phyloP scores from a whole-genome alignment of 1,140 invertebrate species.

The Heliconius himera region DNA sequence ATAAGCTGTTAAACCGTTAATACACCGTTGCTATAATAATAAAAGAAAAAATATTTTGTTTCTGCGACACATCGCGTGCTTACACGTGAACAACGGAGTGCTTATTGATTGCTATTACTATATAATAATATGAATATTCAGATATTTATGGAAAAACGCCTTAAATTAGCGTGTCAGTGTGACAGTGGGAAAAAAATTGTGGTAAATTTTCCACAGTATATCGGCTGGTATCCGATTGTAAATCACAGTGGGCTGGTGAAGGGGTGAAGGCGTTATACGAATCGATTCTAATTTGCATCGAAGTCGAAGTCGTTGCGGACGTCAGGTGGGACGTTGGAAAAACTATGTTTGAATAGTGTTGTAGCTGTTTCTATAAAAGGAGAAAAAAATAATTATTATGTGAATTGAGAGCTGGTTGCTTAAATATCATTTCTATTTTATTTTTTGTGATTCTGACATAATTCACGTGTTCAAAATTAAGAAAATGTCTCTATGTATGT shows the following conservation, averaged over 20 bases:
- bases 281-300: constrained; percentile 80
- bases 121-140: constrained; percentile 76
- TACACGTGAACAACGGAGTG: constrained; percentile 74
- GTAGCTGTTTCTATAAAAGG: too few species aligned
- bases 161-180: constrained; percentile 78
- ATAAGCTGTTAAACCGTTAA: constrained; percentile 29
- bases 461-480: too few species aligned
- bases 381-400: too few species aligned
- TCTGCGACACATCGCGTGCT: constrained; percentile 77
- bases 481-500: too few species aligned
- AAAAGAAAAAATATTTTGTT: constrained; percentile 77
- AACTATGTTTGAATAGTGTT: background rate
- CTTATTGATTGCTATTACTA: constrained; percentile 79
- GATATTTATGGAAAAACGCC: constrained; percentile 90
- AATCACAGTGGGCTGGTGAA: constrained; percentile 78
- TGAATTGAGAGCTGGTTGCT: too few species aligned
- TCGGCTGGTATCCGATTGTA: constrained; percentile 70
- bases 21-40: constrained; percentile 53
- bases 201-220: constrained; percentile 65
- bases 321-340: constrained; percentile 62
- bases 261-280: constrained; percentile 75
- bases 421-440: too few species aligned
- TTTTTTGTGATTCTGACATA: too few species aligned
- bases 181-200: constrained; percentile 72
- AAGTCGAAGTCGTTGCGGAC: constrained; percentile 61